Evolutionary conservation across 2,797 vertebrate species (phyloP).

Genomic region (Takifugu rubripes): DNA sequence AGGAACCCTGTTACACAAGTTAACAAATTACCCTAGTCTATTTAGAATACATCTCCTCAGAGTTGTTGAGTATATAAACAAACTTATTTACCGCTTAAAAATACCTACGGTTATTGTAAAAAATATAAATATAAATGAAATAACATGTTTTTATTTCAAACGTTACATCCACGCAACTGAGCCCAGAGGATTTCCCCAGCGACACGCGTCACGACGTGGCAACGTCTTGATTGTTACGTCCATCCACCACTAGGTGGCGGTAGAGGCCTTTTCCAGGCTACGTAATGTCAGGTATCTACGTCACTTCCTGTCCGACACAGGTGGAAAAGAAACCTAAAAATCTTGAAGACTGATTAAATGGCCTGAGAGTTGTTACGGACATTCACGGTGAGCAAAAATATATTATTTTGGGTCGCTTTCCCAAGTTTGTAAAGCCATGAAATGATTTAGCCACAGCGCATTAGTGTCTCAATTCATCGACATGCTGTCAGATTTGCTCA

Average conservation of each 20-base stretch:
- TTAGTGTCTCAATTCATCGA: conserved; percentile 24
- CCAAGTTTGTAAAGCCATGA: background rate
- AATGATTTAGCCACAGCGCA: conserved; percentile 9
- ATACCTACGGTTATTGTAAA: too few relatives aligned
- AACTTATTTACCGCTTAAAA: too few relatives aligned
- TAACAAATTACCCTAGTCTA: too few relatives aligned
- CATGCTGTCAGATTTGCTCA: background rate
- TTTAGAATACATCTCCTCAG: background rate
- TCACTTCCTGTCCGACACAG: conserved; percentile 34
- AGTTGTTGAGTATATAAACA: too few relatives aligned
- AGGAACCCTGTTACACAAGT: too few relatives aligned
- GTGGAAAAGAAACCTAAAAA: conserved; percentile 25
- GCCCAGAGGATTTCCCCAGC: too few relatives aligned
- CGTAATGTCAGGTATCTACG: background rate
- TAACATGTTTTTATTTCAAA: background rate
- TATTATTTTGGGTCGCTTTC: background rate
- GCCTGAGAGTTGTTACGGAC: conserved; percentile 2
- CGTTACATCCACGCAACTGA: too few relatives aligned
- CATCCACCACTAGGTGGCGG: conserved; percentile 12
- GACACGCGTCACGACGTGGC: background rate
- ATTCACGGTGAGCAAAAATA: conserved; percentile 19
- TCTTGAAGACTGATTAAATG: conserved; percentile 25
- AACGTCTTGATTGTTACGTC: background rate
- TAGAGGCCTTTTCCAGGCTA: background rate
- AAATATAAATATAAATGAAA: too few relatives aligned